phyloP scores from a whole-genome alignment of 2,113 vertebrate species.

The Xenopus tropicalis region UCB_Xtro_10.0 CM004444.2:73882501-73883000 shows the following conservation, averaged over 20 bases:
- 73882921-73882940: slow-evolving; percentile 96
- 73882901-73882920: slow-evolving; percentile 68
- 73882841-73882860: too few species aligned
- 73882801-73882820: too few species aligned
- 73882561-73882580: slow-evolving; percentile 92
- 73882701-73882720: slow-evolving; percentile 18
- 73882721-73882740: too few species aligned
- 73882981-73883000: slow-evolving; percentile 90
- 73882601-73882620: slow-evolving; percentile 98
- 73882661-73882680: too few species aligned
- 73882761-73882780: too few species aligned
- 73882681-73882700: slow-evolving; percentile 14
- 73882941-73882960: slow-evolving; percentile 89
- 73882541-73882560: slow-evolving; percentile 95
- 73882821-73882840: too few species aligned
- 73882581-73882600: slow-evolving; percentile 95
- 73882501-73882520: slow-evolving; percentile 81
- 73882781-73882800: too few species aligned
- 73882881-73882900: too few species aligned
- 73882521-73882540: slow-evolving; percentile 97
- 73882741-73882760: too few species aligned
- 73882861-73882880: too few species aligned
- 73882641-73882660: slow-evolving; percentile 68
- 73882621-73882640: slow-evolving; percentile 96
- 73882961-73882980: slow-evolving; percentile 95